Base-by-base conservation (phyloP, 2,888 invertebrate genomes). In the Parasteatoda lunata region DNA sequence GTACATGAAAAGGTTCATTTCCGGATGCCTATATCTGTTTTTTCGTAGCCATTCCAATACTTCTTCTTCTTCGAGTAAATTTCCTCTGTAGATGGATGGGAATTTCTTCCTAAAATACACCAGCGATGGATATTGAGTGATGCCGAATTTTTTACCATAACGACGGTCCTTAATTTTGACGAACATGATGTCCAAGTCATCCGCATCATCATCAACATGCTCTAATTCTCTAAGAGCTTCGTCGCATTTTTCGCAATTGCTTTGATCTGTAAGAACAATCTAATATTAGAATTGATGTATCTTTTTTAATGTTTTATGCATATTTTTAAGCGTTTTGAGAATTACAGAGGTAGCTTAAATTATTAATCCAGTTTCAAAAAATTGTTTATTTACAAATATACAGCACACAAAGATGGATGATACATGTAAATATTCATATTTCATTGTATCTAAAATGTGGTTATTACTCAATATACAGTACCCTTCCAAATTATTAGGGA, bases 101-200 rank as follows among this genome's bases (percentile, higher is more conserved):
- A 97, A 97, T 91, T 97, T 94, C 91, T 96, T 95, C 76, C 97
- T 94, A 92, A 97, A 97, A 92, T 97, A 97, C 4, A 97, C 97
- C 90, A 97, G 95, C 3, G 97, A 96, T 15, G 97, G 97, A 88
- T 97, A 93, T 91, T 96, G 96, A 1, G 96, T 96, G 30, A 97
- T 97, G 49, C 97, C 97, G 96, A 97, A 97, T 93, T 97, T 97
- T 78, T 97, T 94, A n/a, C 97, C 97, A 91, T 97, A 97, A 68
- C 97, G 94, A 0, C 96, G 94, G 92, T 98, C 97, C 84, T 96
- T 95, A 95, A 98, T 97, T 93, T 97, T 97, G 0, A 97, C 97
- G 92, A 98, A 97, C 5, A 97, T 97, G 89, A 98, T 97, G 91
- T 97, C 97, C 91, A 98, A 93, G 92, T 97, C 97, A 91, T 97